Evolutionary conservation across 2,888 invertebrate genomes (phyloP).

Genomic region (Gymnocheta viridis): DNA sequence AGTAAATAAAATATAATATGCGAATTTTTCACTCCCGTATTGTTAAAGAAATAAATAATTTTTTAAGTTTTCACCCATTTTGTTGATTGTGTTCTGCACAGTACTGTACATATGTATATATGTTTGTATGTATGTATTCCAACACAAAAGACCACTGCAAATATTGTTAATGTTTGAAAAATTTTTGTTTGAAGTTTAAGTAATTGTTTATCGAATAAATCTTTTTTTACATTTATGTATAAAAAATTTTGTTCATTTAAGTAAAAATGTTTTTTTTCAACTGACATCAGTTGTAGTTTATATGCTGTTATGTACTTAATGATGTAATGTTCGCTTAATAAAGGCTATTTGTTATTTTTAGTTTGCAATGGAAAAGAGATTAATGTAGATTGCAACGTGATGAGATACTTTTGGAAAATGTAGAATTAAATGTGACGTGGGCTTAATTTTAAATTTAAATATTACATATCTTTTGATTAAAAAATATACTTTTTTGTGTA

Average conservation of each 20-base stretch:
- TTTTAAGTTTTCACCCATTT: no score
- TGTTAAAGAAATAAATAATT: no score
- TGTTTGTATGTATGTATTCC: no score
- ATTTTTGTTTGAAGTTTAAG: not conserved
- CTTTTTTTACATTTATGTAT: not conserved
- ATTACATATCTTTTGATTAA: conserved; percentile 26
- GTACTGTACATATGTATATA: no score
- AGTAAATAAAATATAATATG: no score
- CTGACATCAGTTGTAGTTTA: conserved; percentile 48
- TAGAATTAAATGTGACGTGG: conserved; percentile 34
- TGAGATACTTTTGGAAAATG: conserved; percentile 40
- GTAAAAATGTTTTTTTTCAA: not conserved
- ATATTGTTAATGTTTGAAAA: no score
- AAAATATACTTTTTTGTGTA: conserved; percentile 44
- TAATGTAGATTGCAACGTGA: conserved; percentile 17
- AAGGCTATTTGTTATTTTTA: conserved; percentile 38
- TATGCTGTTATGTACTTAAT: conserved; percentile 15
- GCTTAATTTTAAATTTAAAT: conserved; percentile 27
- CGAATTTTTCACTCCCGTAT: no score
- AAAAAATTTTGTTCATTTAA: not conserved
- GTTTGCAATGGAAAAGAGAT: conserved; percentile 43
- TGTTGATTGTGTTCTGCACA: no score
- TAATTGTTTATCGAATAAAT: not conserved
- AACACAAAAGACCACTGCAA: no score
- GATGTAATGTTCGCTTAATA: conserved; percentile 20